Percentiles rank a stretch among this genome's conserved stretches.
These are phyloP conservation scores for Tetranychus piercei DNA, from an alignment of 2,888 invertebrate species.

Conservation along the genomic window DNA sequence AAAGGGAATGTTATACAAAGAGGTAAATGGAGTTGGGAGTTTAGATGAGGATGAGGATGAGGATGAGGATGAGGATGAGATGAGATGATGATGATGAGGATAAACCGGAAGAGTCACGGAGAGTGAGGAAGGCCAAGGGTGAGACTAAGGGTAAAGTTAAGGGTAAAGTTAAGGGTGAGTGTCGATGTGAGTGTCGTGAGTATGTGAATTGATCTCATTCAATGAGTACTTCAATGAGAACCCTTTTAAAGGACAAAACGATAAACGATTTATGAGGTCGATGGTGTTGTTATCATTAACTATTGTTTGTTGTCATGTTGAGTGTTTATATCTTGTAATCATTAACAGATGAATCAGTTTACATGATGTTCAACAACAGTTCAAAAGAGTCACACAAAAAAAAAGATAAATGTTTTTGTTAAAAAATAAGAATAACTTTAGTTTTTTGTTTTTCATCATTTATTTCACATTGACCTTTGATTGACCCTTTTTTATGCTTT, in stretches of 20 bases:
- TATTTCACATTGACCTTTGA: background rate
- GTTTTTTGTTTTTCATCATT: background rate
- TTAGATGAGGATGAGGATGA: background rate
- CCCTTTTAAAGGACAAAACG: no score
- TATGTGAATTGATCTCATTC: no score
- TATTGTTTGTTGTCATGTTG: background rate
- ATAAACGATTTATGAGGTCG: no score
- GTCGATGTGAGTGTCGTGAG: background rate
- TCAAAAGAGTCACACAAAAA: background rate
- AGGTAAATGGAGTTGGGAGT: no score
- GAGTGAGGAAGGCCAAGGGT: background rate
- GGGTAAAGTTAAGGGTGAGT: background rate
- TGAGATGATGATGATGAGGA: background rate
- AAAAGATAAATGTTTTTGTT: background rate
- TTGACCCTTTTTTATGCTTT: background rate
- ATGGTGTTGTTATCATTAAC: no score
- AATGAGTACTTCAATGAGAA: no score
- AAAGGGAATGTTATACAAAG: background rate
- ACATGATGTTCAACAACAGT: background rate
- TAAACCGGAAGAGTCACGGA: background rate
- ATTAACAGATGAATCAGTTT: background rate
- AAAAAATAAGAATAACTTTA: no score
- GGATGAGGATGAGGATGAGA: no score
- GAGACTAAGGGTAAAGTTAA: background rate
- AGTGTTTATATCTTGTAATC: background rate